These are phyloP conservation scores for Ispidina picta DNA, from an alignment of 2,797 vertebrate genomes.

Conservation along the genomic window DNA sequence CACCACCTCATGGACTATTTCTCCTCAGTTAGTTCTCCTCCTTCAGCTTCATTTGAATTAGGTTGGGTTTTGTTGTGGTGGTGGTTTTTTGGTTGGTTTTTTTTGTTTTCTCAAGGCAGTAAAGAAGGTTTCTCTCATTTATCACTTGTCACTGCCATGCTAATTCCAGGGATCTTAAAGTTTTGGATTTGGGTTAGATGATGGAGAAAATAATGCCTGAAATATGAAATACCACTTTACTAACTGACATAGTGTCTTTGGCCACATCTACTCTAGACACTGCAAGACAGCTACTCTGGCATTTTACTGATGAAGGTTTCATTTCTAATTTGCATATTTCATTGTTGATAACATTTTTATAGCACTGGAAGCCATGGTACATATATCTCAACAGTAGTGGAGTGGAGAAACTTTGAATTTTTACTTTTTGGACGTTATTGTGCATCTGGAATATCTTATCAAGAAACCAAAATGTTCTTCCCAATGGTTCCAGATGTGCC, in stretches of 20 bases:
- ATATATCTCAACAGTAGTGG: background rate
- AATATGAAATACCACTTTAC: background rate
- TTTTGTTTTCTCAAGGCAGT: background rate
- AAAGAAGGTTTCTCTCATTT: background rate
- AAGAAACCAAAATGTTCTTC: background rate
- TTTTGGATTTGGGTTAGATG: background rate
- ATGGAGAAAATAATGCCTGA: background rate
- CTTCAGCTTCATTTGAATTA: background rate
- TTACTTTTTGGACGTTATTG: too few relatives aligned
- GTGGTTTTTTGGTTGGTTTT: background rate
- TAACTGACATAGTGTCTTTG: background rate
- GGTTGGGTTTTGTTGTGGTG: background rate
- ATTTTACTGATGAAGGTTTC: background rate
- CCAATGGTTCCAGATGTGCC: background rate
- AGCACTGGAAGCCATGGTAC: background rate
- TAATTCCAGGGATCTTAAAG: background rate
- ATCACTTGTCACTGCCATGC: background rate
- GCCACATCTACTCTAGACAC: background rate
- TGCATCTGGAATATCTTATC: background rate
- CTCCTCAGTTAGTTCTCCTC: background rate
- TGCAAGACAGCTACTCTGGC: background rate
- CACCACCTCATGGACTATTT: background rate
- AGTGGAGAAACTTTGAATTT: background rate
- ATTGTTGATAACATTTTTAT: background rate
- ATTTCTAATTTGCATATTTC: background rate